Base-by-base conservation (phyloP, 2,888 invertebrate genomes). In the Drosophila phalerata region DNA sequence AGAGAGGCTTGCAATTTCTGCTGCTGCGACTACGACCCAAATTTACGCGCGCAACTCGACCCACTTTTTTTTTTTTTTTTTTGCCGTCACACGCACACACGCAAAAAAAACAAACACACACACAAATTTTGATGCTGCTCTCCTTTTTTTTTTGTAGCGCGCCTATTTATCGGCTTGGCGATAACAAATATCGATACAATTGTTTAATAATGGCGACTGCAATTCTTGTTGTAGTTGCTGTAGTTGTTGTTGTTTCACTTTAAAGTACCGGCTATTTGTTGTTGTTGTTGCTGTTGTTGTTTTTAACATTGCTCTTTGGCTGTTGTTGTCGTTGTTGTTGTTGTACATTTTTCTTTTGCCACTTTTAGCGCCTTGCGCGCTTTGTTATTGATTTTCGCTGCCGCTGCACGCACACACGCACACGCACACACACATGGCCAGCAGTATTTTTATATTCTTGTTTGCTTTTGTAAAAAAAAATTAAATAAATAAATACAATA, bases 351-450 rank as follows among this genome's bases (percentile, higher is more conserved):
- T 75, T 62, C 47, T 19, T 47, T 34, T 22, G 22, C 4, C 22
- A 45, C 34, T 64, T 57, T 61, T 61, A 55, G 45, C 65, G 65
- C 60, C 55, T 66, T 70, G 60, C 69, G 60, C 69, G 64, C 66
- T 85, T 82, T 85, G 77, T 70, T 83, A 83, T 83, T 83, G 83
- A 83, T 83, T 88, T 88, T 83, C 74, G 84, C 62, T 66, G 61
- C 73, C 58, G 42, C 40, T 40, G 82, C 63, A 67, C 56, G 32
- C 43, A 56, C 63, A 56, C 55, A 66, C 66, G 66, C 63, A 56
- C 55, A 66, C 66, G 66, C 65, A 65, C 56, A 72, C 64, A 76
- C 77, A 74, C 75, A 77, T 66, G 62, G 37, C 60, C 25, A 53
- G 17, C 32, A 6, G 38, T 57, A 49, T 52, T 51, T 2, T 58